A percentile compares a stretch with the other conserved stretches of the same genome.
phyloP scores from a whole-genome alignment of 2,797 vertebrate species.

The Balearica regulorum region DNA sequence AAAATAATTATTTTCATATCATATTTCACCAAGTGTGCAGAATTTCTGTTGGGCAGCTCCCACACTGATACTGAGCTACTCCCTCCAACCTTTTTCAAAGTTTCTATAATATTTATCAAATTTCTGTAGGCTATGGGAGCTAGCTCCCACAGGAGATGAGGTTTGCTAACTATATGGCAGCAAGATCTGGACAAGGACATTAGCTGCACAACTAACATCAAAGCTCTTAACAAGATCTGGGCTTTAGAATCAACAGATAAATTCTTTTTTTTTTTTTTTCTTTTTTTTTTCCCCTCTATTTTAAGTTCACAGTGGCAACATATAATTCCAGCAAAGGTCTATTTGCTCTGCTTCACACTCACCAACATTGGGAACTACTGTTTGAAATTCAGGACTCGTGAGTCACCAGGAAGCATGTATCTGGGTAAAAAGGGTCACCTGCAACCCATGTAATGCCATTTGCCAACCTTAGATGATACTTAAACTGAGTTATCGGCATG shows the following conservation, averaged over 20 bases:
- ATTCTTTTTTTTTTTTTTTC: rapidly evolving
- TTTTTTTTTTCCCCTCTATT: no score
- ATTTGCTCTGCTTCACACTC: background rate
- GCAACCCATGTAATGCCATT: background rate
- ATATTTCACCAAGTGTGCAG: background rate
- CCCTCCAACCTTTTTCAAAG: background rate
- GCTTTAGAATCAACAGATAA: background rate
- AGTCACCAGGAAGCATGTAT: background rate
- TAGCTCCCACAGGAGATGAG: background rate
- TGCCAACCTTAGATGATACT: background rate
- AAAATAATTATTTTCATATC: background rate
- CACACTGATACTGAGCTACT: background rate
- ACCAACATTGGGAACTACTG: background rate
- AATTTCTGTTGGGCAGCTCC: background rate
- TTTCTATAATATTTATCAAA: background rate
- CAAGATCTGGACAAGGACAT: background rate
- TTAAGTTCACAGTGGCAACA: background rate
- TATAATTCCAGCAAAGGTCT: background rate
- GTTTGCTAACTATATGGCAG: rapidly evolving
- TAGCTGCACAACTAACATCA: background rate
- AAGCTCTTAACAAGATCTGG: background rate
- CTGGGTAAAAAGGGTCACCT: background rate
- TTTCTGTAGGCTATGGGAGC: background rate
- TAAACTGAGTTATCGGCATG: background rate
- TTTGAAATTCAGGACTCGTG: background rate